Evolutionary conservation across 2,888 invertebrate genomes (phyloP).

Genomic region (Xiphydria camelus): DNA sequence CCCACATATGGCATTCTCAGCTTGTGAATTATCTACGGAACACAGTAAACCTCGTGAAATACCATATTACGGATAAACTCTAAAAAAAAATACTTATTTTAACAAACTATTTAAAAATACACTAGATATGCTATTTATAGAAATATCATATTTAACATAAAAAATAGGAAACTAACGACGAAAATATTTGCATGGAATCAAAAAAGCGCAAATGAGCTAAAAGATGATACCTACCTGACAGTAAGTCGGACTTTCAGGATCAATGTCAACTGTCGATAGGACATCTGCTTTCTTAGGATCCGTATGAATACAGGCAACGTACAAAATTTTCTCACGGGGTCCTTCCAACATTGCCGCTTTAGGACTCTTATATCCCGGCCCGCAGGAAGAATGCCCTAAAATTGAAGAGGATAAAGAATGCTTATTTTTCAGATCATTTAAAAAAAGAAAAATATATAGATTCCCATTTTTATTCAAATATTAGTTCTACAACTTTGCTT

Average conservation of each 20-base stretch:
- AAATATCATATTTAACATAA: neutral
- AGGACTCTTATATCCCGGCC: conserved; percentile 80
- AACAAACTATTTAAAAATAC: neutral
- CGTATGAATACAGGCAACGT: conserved; percentile 87
- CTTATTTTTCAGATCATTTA: too few relatives aligned
- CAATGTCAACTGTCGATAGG: conserved; percentile 88
- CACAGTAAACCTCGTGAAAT: neutral
- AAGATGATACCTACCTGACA: conserved; percentile 82
- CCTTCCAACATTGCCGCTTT: conserved; percentile 82
- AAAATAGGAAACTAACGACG: too few relatives aligned
- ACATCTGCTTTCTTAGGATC: conserved; percentile 79
- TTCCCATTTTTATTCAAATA: too few relatives aligned
- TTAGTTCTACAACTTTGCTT: too few relatives aligned
- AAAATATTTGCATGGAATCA: too few relatives aligned
- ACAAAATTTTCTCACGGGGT: conserved; percentile 82
- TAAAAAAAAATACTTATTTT: conserved; percentile 5
- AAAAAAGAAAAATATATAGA: too few relatives aligned
- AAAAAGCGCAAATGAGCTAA: too few relatives aligned
- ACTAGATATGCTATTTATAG: neutral
- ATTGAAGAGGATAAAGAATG: too few relatives aligned
- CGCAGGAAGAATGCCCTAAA: conserved; percentile 46
- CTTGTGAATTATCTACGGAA: conserved; percentile 79
- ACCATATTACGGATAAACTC: neutral
- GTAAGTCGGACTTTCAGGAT: conserved; percentile 83
- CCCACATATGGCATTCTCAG: conserved; percentile 75